Percentiles rank a stretch among this genome's conserved stretches.
These are phyloP conservation scores for Argentina silus DNA, from an alignment of 2,797 vertebrate genomes.

Conservation along the genomic window DNA sequence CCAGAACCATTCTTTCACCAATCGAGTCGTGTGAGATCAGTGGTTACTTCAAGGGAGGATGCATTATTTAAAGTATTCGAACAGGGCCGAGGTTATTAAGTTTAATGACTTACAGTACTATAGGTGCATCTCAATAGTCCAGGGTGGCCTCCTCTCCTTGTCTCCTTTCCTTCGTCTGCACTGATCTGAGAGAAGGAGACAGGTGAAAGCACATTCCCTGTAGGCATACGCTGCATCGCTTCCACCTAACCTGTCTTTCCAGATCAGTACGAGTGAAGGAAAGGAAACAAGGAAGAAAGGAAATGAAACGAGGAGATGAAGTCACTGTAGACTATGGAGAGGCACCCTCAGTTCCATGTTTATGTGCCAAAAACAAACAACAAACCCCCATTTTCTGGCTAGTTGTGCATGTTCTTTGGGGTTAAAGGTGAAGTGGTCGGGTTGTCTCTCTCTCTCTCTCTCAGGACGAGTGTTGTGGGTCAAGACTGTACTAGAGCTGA, in stretches of 20 bases:
- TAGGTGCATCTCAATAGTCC: no score
- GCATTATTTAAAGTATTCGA: no score
- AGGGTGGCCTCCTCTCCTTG: no score
- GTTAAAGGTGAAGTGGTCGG: constrained; percentile 41
- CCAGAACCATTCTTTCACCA: no score
- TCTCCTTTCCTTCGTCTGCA: background rate
- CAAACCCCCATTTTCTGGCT: constrained; percentile 26
- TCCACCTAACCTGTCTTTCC: no score
- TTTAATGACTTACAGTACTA: background rate
- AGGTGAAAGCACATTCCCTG: constrained; percentile 18
- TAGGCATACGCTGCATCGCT: no score
- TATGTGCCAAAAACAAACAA: constrained; percentile 72
- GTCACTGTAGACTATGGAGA: background rate
- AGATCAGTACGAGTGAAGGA: background rate
- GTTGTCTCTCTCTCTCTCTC: constrained; percentile 48
- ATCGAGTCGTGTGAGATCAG: no score
- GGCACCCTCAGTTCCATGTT: constrained; percentile 4
- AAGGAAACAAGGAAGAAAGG: no score
- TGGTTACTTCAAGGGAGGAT: no score
- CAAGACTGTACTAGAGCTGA: constrained; percentile 62
- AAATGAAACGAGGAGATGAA: background rate
- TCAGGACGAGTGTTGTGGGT: constrained; percentile 66
- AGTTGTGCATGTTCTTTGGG: constrained; percentile 53
- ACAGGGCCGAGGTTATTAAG: background rate
- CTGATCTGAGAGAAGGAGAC: no score